A percentile compares a stretch with the other conserved stretches of the same genome.
Conservation (phyloP, 1,140 invertebrate species). For the Popillia japonica region DNA sequence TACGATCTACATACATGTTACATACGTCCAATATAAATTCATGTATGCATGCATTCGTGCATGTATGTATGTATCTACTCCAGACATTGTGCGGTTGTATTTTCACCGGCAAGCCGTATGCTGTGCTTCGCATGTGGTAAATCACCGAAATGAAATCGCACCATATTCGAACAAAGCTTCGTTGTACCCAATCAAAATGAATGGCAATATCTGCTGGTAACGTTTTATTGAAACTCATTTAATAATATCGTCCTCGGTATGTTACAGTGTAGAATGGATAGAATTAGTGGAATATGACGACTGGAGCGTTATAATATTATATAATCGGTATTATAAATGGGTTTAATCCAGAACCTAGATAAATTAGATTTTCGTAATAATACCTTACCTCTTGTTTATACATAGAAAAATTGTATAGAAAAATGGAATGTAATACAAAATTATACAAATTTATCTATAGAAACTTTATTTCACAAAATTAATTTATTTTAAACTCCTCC, state of each 20-base stretch:
- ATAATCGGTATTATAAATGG: too few relatives aligned
- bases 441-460: too few relatives aligned
- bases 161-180: not conserved
- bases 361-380: too few relatives aligned
- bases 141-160: conserved; percentile 4
- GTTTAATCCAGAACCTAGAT: too few relatives aligned
- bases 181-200: not conserved
- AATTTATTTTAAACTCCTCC: too few relatives aligned
- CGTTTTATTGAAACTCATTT: not conserved
- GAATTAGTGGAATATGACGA: not conserved
- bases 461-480: too few relatives aligned
- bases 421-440: too few relatives aligned
- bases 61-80: too few relatives aligned
- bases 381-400: too few relatives aligned
- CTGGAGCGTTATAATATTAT: too few relatives aligned
- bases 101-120: not conserved
- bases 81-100: not conserved
- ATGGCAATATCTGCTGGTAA: not conserved
- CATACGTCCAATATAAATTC: not conserved
- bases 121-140: not conserved
- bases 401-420: too few relatives aligned
- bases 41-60: not conserved
- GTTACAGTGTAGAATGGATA: not conserved
- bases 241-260: not conserved
- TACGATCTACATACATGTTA: not conserved